Evolutionary conservation across 2,888 invertebrate genomes (phyloP).

Genomic region (Uropetala carovei): DNA sequence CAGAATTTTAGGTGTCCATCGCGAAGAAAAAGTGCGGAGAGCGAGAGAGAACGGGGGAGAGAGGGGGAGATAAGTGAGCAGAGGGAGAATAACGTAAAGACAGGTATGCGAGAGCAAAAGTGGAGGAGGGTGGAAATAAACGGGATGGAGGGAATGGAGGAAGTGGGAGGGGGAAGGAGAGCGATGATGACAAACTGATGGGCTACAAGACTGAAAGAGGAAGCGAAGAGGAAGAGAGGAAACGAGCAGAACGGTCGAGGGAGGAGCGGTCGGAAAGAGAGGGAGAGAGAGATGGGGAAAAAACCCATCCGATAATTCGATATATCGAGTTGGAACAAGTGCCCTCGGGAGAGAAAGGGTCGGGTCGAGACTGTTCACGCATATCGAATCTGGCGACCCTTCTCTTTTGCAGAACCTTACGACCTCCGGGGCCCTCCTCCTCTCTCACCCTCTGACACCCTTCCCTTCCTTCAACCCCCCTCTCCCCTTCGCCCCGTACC

Average conservation of each 20-base stretch:
- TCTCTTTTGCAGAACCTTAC: slow-evolving; percentile 5
- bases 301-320: slow-evolving; percentile 17
- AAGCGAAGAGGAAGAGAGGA: background rate
- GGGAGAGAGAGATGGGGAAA: no score
- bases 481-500: background rate
- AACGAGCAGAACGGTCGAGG: no score
- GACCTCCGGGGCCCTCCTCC: background rate
- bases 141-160: background rate
- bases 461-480: background rate
- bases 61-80: background rate
- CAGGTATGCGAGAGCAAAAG: background rate
- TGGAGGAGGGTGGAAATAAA: background rate
- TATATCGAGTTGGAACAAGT: slow-evolving; percentile 28
- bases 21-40: background rate
- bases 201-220: background rate
- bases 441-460: background rate
- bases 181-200: slow-evolving; percentile 35
- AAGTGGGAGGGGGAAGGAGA: background rate
- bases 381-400: slow-evolving; percentile 28
- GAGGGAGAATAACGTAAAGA: background rate
- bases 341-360: slow-evolving; percentile 32
- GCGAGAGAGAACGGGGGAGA: background rate
- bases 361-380: slow-evolving; percentile 28
- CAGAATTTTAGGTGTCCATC: background rate
- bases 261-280: no score